phyloP scores from a whole-genome alignment of 2,113 vertebrate genomes.

The Sceloporus undulatus region DNA sequence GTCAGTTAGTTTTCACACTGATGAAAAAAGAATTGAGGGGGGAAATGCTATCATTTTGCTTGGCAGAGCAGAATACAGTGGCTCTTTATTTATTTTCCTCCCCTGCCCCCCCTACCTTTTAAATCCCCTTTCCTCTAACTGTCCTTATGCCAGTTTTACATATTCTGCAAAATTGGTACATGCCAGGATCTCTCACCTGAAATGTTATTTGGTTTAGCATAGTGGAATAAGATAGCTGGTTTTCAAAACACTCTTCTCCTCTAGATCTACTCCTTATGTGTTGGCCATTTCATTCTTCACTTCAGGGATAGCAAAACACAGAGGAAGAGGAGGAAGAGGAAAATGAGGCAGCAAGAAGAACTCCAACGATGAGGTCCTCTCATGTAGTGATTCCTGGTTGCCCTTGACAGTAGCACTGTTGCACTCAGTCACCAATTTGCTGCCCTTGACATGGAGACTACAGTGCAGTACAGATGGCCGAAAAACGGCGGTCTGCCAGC shows the following conservation, averaged over 20 bases:
- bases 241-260: not conserved
- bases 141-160: not conserved
- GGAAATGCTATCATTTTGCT: slow-evolving; percentile 13
- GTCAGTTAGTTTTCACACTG: slow-evolving; percentile 8
- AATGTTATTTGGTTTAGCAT: not conserved
- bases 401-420: not conserved
- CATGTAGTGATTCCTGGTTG: not conserved
- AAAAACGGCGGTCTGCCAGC: too few species aligned
- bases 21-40: not conserved
- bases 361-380: not conserved
- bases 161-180: not conserved
- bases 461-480: too few species aligned
- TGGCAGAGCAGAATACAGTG: not conserved
- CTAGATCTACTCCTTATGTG: not conserved
- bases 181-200: not conserved
- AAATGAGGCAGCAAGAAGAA: not conserved
- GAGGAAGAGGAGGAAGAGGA: too few species aligned
- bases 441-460: not conserved
- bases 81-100: not conserved
- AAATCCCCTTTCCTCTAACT: not conserved
- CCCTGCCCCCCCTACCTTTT: not conserved
- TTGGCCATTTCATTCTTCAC: not conserved
- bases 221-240: not conserved
- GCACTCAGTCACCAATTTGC: not conserved
- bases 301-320: not conserved